Percentiles rank a stretch among this genome's conserved stretches.
Conservation (phyloP, 53 echinoderm and acorn worm genomes). For the Astropecten irregularis region DNA sequence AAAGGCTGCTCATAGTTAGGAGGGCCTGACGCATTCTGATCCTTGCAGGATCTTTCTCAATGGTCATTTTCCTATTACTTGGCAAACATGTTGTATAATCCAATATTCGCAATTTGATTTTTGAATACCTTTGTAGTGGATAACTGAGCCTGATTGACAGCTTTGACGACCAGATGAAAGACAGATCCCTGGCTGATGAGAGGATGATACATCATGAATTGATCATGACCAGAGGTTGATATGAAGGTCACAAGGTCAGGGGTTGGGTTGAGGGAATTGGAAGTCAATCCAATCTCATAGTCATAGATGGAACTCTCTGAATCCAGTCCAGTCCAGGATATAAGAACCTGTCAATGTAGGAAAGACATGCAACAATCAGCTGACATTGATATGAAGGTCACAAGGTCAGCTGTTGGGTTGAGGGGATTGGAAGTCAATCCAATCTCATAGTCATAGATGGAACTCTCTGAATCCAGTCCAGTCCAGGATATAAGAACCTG, state of each 20-base stretch:
- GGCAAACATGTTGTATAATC: too few relatives aligned
- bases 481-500: too few relatives aligned
- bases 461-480: too few relatives aligned
- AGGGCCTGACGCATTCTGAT: too few relatives aligned
- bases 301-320: slow-evolving; percentile 15
- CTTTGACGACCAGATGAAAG: slow-evolving; percentile 17
- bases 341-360: background rate
- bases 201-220: slow-evolving; percentile 4
- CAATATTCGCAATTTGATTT: too few relatives aligned
- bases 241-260: background rate
- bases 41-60: too few relatives aligned
- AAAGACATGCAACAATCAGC: background rate
- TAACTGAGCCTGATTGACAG: slow-evolving; percentile 10
- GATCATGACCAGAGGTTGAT: background rate
- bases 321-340: background rate
- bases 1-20: too few relatives aligned
- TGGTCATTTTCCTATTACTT: too few relatives aligned
- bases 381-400: too few relatives aligned
- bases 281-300: slow-evolving; percentile 15
- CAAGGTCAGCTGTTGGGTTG: too few relatives aligned
- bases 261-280: background rate
- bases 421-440: too few relatives aligned
- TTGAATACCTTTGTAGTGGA: slow-evolving; percentile 2
- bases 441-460: too few relatives aligned
- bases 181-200: background rate